phyloP scores from a whole-genome alignment of 2,888 invertebrate genomes.

The Orthosia gracilis region DNA sequence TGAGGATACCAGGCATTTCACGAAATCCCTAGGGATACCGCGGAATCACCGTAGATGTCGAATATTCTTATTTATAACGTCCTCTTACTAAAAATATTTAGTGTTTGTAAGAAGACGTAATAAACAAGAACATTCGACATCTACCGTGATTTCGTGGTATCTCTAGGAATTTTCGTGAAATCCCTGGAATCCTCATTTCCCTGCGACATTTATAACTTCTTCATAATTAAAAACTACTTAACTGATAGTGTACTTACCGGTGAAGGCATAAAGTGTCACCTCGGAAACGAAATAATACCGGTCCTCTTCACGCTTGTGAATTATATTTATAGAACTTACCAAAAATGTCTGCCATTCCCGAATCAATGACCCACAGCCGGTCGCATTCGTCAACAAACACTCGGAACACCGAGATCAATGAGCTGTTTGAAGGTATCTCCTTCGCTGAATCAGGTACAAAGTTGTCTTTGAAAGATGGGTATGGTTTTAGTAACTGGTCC shows the following conservation, averaged over 20 bases:
- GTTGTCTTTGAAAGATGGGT: slow-evolving; percentile 95
- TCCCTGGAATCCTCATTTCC: too few species aligned
- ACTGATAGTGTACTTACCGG: background rate
- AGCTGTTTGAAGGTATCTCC: slow-evolving; percentile 90
- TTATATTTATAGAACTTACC: slow-evolving; percentile 82
- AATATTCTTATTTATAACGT: too few species aligned
- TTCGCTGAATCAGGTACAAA: slow-evolving; percentile 92
- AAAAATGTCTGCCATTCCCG: slow-evolving; percentile 94
- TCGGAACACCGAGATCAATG: slow-evolving; percentile 94
- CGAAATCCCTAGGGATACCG: too few species aligned
- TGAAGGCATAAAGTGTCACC: background rate
- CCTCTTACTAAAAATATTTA: too few species aligned
- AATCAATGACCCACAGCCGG: slow-evolving; percentile 96
- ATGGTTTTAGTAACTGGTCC: slow-evolving; percentile 94
- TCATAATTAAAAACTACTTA: slow-evolving; percentile 13
- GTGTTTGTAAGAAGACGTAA: too few species aligned
- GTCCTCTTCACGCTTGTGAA: background rate
- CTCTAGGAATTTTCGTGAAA: too few species aligned
- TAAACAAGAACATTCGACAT: too few species aligned
- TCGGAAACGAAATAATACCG: slow-evolving; percentile 6
- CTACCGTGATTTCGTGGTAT: too few species aligned
- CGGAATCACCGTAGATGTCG: too few species aligned
- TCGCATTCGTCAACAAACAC: slow-evolving; percentile 94
- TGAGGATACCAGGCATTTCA: too few species aligned
- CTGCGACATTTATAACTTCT: background rate